Conservation (phyloP, 35 echinoderm and acorn worm genomes). For the Anneissia japonica region DNA sequence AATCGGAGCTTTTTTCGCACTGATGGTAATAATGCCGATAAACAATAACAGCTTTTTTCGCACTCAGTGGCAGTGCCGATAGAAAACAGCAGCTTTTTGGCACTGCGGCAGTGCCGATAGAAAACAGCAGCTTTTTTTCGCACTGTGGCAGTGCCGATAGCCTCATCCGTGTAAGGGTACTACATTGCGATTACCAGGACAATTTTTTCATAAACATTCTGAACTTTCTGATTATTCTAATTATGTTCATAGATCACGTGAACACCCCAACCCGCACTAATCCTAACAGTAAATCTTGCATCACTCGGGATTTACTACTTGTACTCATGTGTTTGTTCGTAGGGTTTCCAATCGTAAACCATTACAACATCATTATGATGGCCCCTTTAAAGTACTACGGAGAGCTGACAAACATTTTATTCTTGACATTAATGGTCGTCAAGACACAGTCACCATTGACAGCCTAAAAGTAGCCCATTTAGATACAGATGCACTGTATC, state of each 20-base stretch:
- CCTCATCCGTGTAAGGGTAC: no score
- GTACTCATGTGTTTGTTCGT: slow-evolving; percentile 23
- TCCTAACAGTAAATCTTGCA: neutral
- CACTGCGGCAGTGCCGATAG: no score
- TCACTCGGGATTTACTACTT: neutral
- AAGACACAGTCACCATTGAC: slow-evolving; percentile 18
- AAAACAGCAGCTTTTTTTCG: no score
- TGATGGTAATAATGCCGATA: no score
- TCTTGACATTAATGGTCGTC: neutral
- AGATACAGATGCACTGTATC: no score
- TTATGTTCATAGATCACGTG: neutral
- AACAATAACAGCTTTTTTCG: no score
- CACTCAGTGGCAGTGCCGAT: no score
- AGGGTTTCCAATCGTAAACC: neutral
- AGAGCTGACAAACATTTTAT: neutral
- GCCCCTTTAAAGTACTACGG: neutral
- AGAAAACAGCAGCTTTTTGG: no score
- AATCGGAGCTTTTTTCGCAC: no score
- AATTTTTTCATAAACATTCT: neutral
- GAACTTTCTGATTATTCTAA: slow-evolving; percentile 16
- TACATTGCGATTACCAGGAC: slow-evolving; percentile 15
- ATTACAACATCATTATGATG: slow-evolving; percentile 6
- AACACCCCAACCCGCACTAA: neutral
- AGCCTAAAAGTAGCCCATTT: neutral
- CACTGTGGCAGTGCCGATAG: no score